phyloP scores from a whole-genome alignment of 2,797 vertebrate genomes.

The Dendrocincla tyrannina region DNA sequence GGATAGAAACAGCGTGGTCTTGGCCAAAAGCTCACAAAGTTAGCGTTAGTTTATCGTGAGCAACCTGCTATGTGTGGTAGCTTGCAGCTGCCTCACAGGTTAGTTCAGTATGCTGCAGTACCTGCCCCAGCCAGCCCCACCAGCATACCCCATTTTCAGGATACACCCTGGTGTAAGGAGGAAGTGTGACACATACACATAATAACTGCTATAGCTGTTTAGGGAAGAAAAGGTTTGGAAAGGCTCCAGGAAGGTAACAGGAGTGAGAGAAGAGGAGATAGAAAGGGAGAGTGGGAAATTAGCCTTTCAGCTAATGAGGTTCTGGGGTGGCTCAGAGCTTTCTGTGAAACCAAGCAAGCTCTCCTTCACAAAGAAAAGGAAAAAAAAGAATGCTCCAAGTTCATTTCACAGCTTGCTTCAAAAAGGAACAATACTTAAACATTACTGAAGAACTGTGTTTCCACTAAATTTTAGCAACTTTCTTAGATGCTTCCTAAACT shows the following conservation, averaged over 20 bases:
- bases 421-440: not conserved
- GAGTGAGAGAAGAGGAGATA: not conserved
- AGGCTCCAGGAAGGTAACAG: not conserved
- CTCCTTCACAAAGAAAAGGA: not conserved
- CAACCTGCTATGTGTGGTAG: not conserved
- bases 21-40: not conserved
- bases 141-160: not conserved
- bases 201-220: not conserved
- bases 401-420: not conserved
- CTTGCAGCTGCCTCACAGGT: not conserved
- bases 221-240: not conserved
- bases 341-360: not conserved
- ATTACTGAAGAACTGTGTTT: not conserved
- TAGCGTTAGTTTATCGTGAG: not conserved
- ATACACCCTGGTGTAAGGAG: not conserved
- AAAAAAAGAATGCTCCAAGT: not conserved
- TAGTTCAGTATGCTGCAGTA: not conserved
- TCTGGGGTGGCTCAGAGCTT: not conserved
- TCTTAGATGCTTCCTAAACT: not conserved
- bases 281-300: not conserved
- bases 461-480: not conserved
- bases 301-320: not conserved
- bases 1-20: not conserved
- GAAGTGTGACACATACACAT: not conserved
- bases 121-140: not conserved